Conservation (phyloP, 1,140 invertebrate genomes). For the Wiebesia pumilae region DNA sequence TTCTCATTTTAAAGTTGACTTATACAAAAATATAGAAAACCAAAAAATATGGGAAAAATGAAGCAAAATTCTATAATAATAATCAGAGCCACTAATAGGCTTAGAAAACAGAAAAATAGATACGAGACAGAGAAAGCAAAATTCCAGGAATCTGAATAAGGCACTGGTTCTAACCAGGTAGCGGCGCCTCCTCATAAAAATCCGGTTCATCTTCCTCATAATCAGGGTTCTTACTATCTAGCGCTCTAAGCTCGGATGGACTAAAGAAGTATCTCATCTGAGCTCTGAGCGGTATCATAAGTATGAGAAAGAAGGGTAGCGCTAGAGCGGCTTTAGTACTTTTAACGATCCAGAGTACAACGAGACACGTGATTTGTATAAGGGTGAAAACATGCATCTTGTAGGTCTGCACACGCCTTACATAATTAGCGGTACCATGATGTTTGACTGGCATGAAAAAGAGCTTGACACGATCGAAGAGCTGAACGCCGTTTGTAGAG, state of each 20-base stretch:
- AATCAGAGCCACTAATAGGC: background rate
- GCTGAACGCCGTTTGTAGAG: conserved; percentile 92
- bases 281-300: conserved; percentile 91
- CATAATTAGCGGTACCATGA: conserved; percentile 89
- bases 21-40: background rate
- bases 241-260: conserved; percentile 85
- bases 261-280: conserved; percentile 85
- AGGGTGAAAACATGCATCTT: conserved; percentile 95
- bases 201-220: conserved; percentile 91
- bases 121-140: background rate
- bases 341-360: conserved; percentile 89
- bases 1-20: background rate
- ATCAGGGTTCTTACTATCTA: conserved; percentile 88
- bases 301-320: conserved; percentile 93
- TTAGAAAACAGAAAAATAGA: background rate
- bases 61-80: background rate
- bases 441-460: conserved; percentile 96
- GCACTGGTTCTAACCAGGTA: conserved; percentile 80
- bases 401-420: conserved; percentile 86
- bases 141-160: conserved; percentile 31
- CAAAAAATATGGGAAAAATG: conserved; percentile 23
- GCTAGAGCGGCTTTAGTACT: conserved; percentile 90
- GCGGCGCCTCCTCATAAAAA: conserved; percentile 89
- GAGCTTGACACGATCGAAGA: conserved; percentile 90
- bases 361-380: conserved; percentile 87